Evolutionary conservation across 2,888 invertebrate genomes (phyloP).

Genomic region (Alcis repandata): DNA sequence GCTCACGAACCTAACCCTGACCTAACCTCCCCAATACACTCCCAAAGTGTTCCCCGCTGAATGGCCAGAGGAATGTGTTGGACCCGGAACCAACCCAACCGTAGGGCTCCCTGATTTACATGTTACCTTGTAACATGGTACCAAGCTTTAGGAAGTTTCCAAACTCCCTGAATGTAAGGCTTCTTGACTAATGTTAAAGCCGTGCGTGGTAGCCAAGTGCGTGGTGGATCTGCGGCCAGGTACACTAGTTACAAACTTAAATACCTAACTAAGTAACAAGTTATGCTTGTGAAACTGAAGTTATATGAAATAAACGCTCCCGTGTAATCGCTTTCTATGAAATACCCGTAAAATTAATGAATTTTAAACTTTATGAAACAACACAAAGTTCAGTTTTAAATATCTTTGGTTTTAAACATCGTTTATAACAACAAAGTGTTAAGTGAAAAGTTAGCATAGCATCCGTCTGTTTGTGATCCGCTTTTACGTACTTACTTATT

Average conservation of each 20-base stretch:
- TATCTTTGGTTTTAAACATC: background rate
- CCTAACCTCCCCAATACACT: too few species aligned
- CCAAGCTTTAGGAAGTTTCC: background rate
- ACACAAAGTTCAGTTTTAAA: too few species aligned
- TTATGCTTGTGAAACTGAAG: background rate
- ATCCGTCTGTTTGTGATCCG: constrained; percentile 34
- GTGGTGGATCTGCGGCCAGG: background rate
- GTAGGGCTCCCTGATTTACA: background rate
- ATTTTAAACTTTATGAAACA: background rate
- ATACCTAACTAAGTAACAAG: background rate
- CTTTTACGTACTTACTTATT: constrained; percentile 16
- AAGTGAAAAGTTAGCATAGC: constrained; percentile 29
- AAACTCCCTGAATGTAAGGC: background rate
- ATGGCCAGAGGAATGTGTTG: too few species aligned
- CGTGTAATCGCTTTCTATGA: background rate
- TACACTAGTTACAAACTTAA: background rate
- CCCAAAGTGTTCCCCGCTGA: too few species aligned
- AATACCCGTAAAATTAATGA: constrained; percentile 8
- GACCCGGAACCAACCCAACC: too few species aligned
- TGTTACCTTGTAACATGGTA: background rate
- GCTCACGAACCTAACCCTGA: too few species aligned
- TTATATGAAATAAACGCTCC: background rate
- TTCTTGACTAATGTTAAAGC: background rate
- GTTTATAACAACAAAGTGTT: constrained; percentile 1
- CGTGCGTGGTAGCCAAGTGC: background rate